Evolutionary conservation across 2,888 invertebrate genomes (phyloP).

Genomic region (Balanococcus diminutus): DNA sequence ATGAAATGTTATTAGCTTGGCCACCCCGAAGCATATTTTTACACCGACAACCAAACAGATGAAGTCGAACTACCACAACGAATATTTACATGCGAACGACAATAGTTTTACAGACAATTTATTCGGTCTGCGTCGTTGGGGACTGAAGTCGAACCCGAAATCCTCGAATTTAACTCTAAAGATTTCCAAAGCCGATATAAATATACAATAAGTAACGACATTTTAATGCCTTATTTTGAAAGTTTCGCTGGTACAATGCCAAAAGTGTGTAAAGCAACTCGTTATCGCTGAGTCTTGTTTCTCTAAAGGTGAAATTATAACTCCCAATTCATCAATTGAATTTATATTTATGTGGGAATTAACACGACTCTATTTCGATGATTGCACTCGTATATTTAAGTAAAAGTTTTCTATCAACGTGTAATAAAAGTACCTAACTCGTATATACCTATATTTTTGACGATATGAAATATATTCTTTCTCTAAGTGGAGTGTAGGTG

Average conservation of each 20-base stretch:
- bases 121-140: not conserved
- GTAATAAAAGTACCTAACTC: too few relatives aligned
- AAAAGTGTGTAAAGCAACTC: not conserved
- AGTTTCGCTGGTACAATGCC: not conserved
- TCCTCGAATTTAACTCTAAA: not conserved
- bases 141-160: not conserved
- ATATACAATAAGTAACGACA: slow-evolving; percentile 31
- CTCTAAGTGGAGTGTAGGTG: too few relatives aligned
- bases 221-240: slow-evolving; percentile 38
- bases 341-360: not conserved
- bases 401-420: too few relatives aligned
- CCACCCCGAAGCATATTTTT: not conserved
- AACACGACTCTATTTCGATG: not conserved
- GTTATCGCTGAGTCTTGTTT: slow-evolving; percentile 29
- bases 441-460: too few relatives aligned
- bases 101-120: slow-evolving; percentile 15
- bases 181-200: slow-evolving; percentile 20
- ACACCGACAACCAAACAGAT: not conserved
- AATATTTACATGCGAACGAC: slow-evolving; percentile 18
- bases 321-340: slow-evolving; percentile 39
- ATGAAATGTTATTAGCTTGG: not conserved
- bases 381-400: not conserved
- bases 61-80: slow-evolving; percentile 15
- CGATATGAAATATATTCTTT: too few relatives aligned
- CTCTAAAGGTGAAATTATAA: slow-evolving; percentile 16